Conservation (phyloP, 2,113 vertebrate genomes). For the Gasterosteus aculeatus region DNA sequence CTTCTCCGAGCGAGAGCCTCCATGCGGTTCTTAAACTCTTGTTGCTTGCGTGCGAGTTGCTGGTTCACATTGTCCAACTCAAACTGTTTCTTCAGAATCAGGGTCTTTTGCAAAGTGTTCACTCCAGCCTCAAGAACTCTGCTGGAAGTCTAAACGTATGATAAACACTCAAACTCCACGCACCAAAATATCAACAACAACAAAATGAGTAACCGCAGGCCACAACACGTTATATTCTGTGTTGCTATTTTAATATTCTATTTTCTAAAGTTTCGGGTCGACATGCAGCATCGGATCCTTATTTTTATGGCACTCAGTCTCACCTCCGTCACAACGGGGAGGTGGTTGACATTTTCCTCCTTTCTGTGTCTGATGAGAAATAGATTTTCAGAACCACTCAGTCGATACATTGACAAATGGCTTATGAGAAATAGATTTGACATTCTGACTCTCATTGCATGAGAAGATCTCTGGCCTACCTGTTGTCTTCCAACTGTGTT, state of each 20-base stretch:
- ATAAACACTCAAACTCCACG: background rate
- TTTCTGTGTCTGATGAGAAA: slow-evolving; percentile 56
- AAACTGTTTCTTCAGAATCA: slow-evolving; percentile 78
- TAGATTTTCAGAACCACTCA: background rate
- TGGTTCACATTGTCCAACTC: slow-evolving; percentile 73
- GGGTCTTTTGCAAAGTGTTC: slow-evolving; percentile 76
- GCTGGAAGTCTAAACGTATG: slow-evolving; percentile 58
- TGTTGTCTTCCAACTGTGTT: slow-evolving; percentile 77
- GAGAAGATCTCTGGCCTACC: slow-evolving; percentile 53
- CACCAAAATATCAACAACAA: background rate
- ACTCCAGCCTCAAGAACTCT: slow-evolving; percentile 71
- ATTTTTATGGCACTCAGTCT: slow-evolving; percentile 7
- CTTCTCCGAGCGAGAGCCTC: slow-evolving; percentile 57
- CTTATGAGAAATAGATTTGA: background rate
- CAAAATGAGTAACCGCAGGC: background rate
- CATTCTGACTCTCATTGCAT: background rate
- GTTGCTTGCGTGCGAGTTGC: slow-evolving; percentile 73
- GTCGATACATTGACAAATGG: background rate
- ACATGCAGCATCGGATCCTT: background rate
- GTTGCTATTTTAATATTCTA: background rate
- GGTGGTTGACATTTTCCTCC: slow-evolving; percentile 65
- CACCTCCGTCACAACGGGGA: slow-evolving; percentile 77
- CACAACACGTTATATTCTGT: background rate
- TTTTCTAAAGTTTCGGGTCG: background rate
- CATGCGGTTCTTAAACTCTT: slow-evolving; percentile 73